Percentiles rank a stretch among this genome's conserved stretches.
These are phyloP conservation scores for Euphydryas editha DNA, from an alignment of 2,888 invertebrate species.

Conservation along the genomic window DNA sequence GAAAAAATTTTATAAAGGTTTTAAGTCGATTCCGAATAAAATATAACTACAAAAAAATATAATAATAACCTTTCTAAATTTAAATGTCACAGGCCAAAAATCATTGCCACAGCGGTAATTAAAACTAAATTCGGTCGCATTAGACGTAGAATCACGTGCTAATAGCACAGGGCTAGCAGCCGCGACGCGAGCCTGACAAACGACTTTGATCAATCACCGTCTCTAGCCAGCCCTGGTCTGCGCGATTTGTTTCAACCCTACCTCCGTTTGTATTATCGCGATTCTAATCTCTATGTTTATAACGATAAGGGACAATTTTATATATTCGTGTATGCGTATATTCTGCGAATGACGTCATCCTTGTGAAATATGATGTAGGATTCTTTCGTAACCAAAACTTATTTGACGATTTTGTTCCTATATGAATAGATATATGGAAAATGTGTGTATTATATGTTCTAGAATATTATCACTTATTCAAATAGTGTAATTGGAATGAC, in stretches of 20 bases:
- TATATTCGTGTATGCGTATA: constrained; percentile 1
- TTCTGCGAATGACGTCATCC: constrained; percentile 22
- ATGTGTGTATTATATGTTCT: too few species aligned
- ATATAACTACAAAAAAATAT: constrained; percentile 26
- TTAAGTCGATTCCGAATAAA: background rate
- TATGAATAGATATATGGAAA: background rate
- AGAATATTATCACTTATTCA: too few species aligned
- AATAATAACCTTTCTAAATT: constrained; percentile 13
- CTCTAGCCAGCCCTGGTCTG: constrained; percentile 71
- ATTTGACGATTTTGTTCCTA: constrained; percentile 2
- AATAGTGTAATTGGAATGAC: too few species aligned
- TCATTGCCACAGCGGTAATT: constrained; percentile 53
- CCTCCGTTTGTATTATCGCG: constrained; percentile 51
- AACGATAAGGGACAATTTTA: constrained; percentile 10
- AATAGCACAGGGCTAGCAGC: constrained; percentile 74
- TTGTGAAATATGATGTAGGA: constrained; percentile 38
- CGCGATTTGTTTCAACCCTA: constrained; percentile 67
- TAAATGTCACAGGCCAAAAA: constrained; percentile 15
- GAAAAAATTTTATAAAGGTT: background rate
- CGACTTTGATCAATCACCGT: constrained; percentile 81
- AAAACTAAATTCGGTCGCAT: constrained; percentile 74
- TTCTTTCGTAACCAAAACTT: constrained; percentile 23
- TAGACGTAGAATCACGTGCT: constrained; percentile 78
- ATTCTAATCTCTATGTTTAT: constrained; percentile 35
- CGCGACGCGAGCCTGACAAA: constrained; percentile 80